These are phyloP conservation scores for Pachycephus smyrnensis DNA, from an alignment of 2,888 invertebrate species.

Conservation along the genomic window DNA sequence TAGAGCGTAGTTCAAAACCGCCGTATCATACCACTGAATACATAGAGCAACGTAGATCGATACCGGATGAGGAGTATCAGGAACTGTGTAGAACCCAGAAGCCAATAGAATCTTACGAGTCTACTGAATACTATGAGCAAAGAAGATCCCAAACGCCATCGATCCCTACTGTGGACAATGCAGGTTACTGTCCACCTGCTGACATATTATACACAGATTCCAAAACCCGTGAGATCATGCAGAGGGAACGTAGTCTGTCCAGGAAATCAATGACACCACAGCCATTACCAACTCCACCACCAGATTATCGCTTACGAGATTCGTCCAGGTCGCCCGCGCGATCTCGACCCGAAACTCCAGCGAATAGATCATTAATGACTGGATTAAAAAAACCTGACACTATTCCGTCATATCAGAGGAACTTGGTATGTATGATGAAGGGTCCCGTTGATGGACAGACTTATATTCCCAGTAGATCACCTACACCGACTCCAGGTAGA, in stretches of 20 bases:
- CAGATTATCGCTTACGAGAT: conserved; percentile 58
- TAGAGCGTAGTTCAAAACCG: neutral
- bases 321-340: conserved; percentile 70
- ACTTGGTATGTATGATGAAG: conserved; percentile 73
- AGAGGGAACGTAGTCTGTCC: conserved; percentile 32
- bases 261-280: conserved; percentile 43
- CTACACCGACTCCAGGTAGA: conserved; percentile 64
- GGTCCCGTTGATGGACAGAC: conserved; percentile 51
- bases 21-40: neutral
- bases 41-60: neutral
- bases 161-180: conserved; percentile 40
- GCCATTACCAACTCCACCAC: conserved; percentile 62
- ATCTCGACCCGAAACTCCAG: conserved; percentile 73
- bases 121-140: neutral
- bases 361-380: conserved; percentile 58
- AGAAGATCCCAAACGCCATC: conserved; percentile 53
- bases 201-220: conserved; percentile 56
- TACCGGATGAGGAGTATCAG: neutral
- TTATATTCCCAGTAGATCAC: conserved; percentile 57
- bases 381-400: conserved; percentile 78
- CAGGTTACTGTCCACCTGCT: conserved; percentile 54
- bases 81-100: neutral
- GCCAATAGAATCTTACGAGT: neutral
- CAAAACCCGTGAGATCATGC: conserved; percentile 35
- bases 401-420: conserved; percentile 84